phyloP scores from a whole-genome alignment of 2,797 vertebrate genomes.

The Myotis pilosus region DNA sequence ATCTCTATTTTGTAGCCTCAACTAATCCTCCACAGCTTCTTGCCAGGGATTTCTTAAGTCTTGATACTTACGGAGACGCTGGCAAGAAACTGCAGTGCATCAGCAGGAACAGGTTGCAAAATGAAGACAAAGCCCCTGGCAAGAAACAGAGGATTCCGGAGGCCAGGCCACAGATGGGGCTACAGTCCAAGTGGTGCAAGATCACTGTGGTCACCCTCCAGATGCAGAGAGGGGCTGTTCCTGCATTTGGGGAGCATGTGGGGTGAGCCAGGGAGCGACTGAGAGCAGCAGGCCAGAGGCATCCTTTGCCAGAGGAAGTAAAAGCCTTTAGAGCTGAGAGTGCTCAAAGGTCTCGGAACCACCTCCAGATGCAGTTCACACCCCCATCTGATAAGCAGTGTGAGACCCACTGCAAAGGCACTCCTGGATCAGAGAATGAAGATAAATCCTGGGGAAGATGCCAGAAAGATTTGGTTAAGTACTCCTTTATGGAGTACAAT shows the following conservation, averaged over 20 bases:
- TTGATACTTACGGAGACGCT: not conserved
- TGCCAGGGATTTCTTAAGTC: conserved; percentile 67
- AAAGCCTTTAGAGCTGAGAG: conserved; percentile 14
- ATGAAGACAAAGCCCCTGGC: conserved; percentile 58
- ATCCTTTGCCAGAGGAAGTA: conserved; percentile 24
- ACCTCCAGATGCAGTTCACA: not conserved
- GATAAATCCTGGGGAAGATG: not conserved
- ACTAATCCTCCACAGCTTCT: conserved; percentile 53
- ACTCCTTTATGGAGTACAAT: not conserved
- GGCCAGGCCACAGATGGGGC: not conserved
- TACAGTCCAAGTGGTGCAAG: not conserved
- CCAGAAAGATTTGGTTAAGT: not conserved
- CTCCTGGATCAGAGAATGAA: not conserved
- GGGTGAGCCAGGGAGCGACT: not conserved
- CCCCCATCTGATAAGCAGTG: not conserved
- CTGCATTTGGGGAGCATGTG: not conserved
- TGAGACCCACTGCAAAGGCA: not conserved
- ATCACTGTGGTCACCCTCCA: not conserved
- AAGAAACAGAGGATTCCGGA: not conserved
- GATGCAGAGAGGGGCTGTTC: not conserved
- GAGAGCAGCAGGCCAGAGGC: not conserved
- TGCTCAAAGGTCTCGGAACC: not conserved
- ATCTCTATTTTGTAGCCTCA: conserved; percentile 57
- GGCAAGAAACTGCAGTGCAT: conserved; percentile 47
- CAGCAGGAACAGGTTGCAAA: conserved; percentile 62